Conservation (phyloP, 2,888 invertebrate genomes). For the Hermaeophaga mercurialis region DNA sequence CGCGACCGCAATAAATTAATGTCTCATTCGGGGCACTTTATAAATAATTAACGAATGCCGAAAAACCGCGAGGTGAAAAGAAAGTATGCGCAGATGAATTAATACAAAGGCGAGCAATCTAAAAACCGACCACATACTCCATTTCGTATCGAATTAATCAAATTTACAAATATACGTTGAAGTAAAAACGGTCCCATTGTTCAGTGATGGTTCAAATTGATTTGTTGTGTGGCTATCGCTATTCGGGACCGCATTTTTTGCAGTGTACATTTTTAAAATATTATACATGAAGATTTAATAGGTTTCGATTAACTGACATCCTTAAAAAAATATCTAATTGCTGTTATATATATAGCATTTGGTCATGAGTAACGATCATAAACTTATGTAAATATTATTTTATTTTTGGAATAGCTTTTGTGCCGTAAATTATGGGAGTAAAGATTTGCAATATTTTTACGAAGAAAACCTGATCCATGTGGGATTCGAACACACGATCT, state of each 20-base stretch:
- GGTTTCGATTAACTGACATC: too few relatives aligned
- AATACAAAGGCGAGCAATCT: conserved; percentile 28
- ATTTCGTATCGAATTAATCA: conserved; percentile 40
- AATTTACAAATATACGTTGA: conserved; percentile 34
- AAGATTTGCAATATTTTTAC: too few relatives aligned
- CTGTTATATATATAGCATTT: not conserved
- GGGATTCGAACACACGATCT: too few relatives aligned
- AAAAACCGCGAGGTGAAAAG: conserved; percentile 39
- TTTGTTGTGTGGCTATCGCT: conserved; percentile 35
- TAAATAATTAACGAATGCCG: conserved; percentile 45
- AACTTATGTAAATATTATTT: not conserved
- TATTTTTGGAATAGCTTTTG: not conserved
- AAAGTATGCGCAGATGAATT: conserved; percentile 41
- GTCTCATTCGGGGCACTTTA: conserved; percentile 40
- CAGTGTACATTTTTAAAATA: not conserved
- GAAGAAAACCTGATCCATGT: too few relatives aligned
- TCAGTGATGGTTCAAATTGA: conserved; percentile 37
- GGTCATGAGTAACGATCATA: too few relatives aligned
- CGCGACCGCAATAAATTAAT: conserved; percentile 37
- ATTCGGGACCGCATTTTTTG: conserved; percentile 10
- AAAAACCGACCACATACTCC: conserved; percentile 36
- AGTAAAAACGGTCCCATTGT: conserved; percentile 41
- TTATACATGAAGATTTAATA: not conserved
- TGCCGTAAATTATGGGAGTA: too few relatives aligned
- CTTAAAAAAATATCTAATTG: too few relatives aligned